These are phyloP conservation scores for Barnardius zonarius DNA, from an alignment of 2,113 vertebrate genomes.

Conservation along the genomic window DNA sequence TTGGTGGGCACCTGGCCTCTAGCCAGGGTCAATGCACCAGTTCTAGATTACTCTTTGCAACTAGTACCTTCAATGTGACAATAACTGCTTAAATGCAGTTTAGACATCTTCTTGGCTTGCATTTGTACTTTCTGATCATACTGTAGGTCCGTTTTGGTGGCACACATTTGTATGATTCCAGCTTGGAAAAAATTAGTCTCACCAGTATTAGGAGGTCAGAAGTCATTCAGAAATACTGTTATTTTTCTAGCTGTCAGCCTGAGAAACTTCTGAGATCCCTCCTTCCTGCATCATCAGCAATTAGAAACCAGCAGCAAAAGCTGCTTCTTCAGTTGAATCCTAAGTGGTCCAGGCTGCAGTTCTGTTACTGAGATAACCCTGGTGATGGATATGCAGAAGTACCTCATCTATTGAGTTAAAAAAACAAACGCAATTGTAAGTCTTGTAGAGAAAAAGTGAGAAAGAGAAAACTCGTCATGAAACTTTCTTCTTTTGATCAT, in stretches of 20 bases:
- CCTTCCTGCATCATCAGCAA: neutral
- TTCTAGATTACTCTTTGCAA: neutral
- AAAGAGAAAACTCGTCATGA: neutral
- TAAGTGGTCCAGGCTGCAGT: neutral
- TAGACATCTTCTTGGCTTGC: neutral
- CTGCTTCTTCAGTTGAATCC: neutral
- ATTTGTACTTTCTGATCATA: neutral
- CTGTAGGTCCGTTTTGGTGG: neutral
- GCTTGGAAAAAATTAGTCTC: neutral
- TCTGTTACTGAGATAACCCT: neutral
- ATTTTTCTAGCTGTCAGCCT: neutral
- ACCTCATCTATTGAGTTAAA: neutral
- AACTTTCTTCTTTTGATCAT: neutral
- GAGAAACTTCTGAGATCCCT: neutral
- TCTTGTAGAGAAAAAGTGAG: neutral
- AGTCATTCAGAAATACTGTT: neutral
- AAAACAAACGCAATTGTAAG: neutral
- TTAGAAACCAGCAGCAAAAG: neutral
- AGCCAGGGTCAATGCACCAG: neutral
- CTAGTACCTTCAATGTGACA: neutral
- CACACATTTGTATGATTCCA: neutral
- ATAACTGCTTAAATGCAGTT: neutral
- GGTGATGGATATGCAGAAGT: neutral
- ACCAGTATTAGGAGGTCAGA: neutral
- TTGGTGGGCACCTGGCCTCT: neutral